Percentiles rank a stretch among this genome's conserved stretches.
These are phyloP conservation scores for Harlomillsia oculata DNA, from an alignment of 1,140 invertebrate species.

Conservation along the genomic window DNA sequence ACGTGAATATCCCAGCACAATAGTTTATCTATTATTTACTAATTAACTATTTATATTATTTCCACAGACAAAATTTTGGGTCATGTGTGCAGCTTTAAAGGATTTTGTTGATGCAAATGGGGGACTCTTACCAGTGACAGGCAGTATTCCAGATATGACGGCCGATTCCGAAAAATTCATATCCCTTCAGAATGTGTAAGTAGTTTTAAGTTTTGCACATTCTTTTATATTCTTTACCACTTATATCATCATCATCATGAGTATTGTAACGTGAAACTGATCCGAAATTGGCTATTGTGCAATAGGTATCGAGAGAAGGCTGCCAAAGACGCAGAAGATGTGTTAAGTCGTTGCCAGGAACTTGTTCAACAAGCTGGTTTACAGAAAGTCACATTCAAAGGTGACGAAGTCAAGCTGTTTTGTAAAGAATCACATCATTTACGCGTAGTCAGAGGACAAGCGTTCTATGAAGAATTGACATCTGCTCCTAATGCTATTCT, in stretches of 20 bases:
- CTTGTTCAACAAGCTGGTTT: conserved; percentile 64
- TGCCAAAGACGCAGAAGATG: conserved; percentile 62
- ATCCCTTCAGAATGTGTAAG: conserved; percentile 73
- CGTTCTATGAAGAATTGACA: conserved; percentile 68
- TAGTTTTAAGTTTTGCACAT: conserved; percentile 7
- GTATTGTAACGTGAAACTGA: too few species aligned
- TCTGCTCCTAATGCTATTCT: conserved; percentile 45
- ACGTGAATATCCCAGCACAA: neutral
- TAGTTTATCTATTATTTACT: neutral
- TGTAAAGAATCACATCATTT: conserved; percentile 76
- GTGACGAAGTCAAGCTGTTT: conserved; percentile 68
- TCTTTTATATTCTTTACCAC: too few species aligned
- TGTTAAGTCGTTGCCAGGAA: conserved; percentile 69
- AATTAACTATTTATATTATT: conserved; percentile 26
- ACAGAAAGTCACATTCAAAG: conserved; percentile 60
- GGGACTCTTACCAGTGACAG: conserved; percentile 73
- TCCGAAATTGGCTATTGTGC: conserved; percentile 16
- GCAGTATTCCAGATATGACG: conserved; percentile 95
- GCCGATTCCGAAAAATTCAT: conserved; percentile 89
- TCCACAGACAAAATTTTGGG: conserved; percentile 79
- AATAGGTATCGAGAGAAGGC: conserved; percentile 71
- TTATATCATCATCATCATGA: too few species aligned
- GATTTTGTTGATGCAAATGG: conserved; percentile 81
- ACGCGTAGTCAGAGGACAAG: conserved; percentile 65
- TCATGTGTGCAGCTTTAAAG: conserved; percentile 77